A percentile compares a stretch with the other conserved stretches of the same genome.
Evolutionary conservation across 2,113 vertebrate species (phyloP).

Genomic region (Ptyas mucosa): DNA sequence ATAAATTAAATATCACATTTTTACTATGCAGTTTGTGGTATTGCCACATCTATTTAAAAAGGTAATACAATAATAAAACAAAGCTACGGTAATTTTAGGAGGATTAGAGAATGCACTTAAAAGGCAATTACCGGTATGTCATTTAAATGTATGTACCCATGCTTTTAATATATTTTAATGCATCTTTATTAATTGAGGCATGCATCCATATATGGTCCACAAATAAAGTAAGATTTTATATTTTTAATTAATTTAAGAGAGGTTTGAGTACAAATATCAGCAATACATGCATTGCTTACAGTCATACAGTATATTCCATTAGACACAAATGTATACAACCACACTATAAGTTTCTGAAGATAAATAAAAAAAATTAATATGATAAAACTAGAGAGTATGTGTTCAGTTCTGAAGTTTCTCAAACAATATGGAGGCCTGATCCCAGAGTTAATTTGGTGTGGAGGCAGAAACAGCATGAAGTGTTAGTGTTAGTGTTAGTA

Average conservation of each 20-base stretch:
- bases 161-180: neutral
- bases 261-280: neutral
- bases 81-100: neutral
- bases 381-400: rapidly evolving
- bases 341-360: neutral
- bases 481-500: too few species aligned
- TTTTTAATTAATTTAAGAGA: conserved; percentile 24
- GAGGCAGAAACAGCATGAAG: neutral
- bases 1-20: neutral
- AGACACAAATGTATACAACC: neutral
- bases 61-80: neutral
- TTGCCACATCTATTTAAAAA: neutral
- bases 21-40: neutral
- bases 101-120: neutral
- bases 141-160: neutral
- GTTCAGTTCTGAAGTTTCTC: neutral
- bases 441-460: neutral
- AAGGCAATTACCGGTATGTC: neutral
- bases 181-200: neutral
- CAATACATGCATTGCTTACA: conserved; percentile 15
- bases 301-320: neutral
- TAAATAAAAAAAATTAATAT: rapidly evolving
- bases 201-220: neutral
- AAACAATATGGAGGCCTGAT: neutral
- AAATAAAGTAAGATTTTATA: neutral